phyloP scores from a whole-genome alignment of 2,888 invertebrate species.

The Tiliacea citrago region DNA sequence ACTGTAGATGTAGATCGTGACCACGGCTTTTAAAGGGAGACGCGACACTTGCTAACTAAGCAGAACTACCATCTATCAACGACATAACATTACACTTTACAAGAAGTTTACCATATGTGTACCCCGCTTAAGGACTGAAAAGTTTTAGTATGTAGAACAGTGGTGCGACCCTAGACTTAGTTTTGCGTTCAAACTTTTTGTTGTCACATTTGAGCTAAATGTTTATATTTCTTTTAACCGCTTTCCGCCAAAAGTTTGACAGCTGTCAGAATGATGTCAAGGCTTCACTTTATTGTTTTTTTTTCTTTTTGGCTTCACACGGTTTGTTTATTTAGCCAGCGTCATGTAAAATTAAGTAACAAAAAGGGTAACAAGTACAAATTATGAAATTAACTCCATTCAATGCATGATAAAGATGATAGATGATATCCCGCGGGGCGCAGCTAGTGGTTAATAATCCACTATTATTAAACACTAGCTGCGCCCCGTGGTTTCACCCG shows the following conservation, averaged over 20 bases:
- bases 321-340: too few relatives aligned
- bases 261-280: constrained; percentile 12
- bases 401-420: too few relatives aligned
- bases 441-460: too few relatives aligned
- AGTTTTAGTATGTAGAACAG: constrained; percentile 2
- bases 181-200: constrained; percentile 24
- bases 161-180: neutral
- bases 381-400: too few relatives aligned
- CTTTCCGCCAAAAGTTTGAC: constrained; percentile 26
- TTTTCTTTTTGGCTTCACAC: too few relatives aligned
- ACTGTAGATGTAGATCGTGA: constrained; percentile 39
- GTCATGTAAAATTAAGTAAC: too few relatives aligned
- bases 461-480: too few relatives aligned
- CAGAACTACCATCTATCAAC: constrained; percentile 56
- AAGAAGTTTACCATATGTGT: constrained; percentile 34
- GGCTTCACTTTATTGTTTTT: too few relatives aligned
- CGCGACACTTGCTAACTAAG: constrained; percentile 43
- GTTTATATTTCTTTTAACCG: constrained; percentile 1
- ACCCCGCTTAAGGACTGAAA: constrained; percentile 16
- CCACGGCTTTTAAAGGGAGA: constrained; percentile 43
- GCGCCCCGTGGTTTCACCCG: too few relatives aligned
- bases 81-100: constrained; percentile 46
- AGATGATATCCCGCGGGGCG: too few relatives aligned
- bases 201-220: neutral
- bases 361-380: too few relatives aligned